Percentiles rank a stretch among this genome's conserved stretches.
Conservation (phyloP, 1,140 invertebrate species). For the Streblospio benedicti region DNA sequence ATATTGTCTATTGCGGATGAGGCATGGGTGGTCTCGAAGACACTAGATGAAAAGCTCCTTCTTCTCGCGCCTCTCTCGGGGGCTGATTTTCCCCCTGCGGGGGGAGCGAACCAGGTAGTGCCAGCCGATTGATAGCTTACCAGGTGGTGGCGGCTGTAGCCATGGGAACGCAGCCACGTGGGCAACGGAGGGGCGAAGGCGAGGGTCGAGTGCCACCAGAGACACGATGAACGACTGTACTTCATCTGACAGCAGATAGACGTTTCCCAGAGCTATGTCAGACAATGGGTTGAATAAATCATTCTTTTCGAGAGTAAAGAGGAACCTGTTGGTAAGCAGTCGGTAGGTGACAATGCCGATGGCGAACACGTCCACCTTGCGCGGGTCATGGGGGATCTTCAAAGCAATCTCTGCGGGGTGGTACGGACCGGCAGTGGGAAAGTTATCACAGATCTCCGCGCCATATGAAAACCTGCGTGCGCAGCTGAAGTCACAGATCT, state of each 20-base stretch:
- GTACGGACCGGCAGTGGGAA: slow-evolving; percentile 16
- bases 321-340: slow-evolving; percentile 30
- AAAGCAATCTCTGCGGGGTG: slow-evolving; percentile 31
- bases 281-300: slow-evolving; percentile 21
- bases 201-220: slow-evolving; percentile 26
- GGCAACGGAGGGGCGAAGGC: slow-evolving; percentile 24
- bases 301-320: slow-evolving; percentile 28
- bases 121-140: slow-evolving; percentile 28
- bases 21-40: too few relatives aligned
- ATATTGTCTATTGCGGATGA: too few relatives aligned
- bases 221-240: slow-evolving; percentile 24
- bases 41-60: too few relatives aligned
- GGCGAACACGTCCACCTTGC: slow-evolving; percentile 28
- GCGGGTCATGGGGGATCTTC: slow-evolving; percentile 27
- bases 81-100: slow-evolving; percentile 26
- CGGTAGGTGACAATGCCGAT: slow-evolving; percentile 30
- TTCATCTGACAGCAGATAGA: slow-evolving; percentile 23
- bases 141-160: slow-evolving; percentile 18
- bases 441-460: slow-evolving; percentile 18
- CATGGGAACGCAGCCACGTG: slow-evolving; percentile 23
- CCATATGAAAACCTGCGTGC: slow-evolving; percentile 22
- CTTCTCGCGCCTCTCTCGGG: slow-evolving; percentile 25
- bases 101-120: slow-evolving; percentile 31
- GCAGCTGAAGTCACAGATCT: slow-evolving; percentile 32
- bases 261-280: slow-evolving; percentile 18